phyloP scores from a whole-genome alignment of 2,113 vertebrate genomes.

The Nesospiza acunhae region DNA sequence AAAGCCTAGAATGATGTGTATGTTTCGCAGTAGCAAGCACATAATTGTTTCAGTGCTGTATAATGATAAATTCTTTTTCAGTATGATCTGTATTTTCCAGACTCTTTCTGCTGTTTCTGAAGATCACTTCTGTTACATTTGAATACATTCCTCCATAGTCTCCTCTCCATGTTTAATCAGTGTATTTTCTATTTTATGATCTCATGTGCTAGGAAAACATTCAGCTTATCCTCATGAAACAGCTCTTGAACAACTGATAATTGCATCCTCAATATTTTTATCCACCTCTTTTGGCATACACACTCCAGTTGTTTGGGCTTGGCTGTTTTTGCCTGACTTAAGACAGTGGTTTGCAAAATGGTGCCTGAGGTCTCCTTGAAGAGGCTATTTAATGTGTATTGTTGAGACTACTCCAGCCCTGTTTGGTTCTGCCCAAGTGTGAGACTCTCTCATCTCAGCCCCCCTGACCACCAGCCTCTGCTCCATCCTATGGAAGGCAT shows the following conservation, averaged over 20 bases:
- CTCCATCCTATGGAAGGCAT: background rate
- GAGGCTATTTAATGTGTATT: background rate
- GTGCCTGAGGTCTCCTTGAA: background rate
- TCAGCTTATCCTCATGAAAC: background rate
- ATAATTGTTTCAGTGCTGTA: background rate
- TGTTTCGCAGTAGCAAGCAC: background rate
- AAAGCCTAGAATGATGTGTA: background rate
- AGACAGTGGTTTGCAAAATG: background rate
- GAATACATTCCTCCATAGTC: background rate
- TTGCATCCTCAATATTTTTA: background rate
- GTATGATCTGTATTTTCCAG: background rate
- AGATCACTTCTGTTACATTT: background rate
- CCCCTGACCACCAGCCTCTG: background rate
- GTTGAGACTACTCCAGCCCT: background rate
- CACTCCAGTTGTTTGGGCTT: fast-evolving
- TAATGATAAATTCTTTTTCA: background rate
- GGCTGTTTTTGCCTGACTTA: background rate
- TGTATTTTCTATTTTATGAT: background rate
- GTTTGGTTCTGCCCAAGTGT: background rate
- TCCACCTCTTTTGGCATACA: background rate
- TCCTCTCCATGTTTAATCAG: background rate
- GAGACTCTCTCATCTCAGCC: background rate
- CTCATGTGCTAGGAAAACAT: background rate
- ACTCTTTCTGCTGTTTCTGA: background rate
- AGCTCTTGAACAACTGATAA: background rate